Conservation (phyloP, 1,140 invertebrate genomes). For the Drosophila nikananu region DNA sequence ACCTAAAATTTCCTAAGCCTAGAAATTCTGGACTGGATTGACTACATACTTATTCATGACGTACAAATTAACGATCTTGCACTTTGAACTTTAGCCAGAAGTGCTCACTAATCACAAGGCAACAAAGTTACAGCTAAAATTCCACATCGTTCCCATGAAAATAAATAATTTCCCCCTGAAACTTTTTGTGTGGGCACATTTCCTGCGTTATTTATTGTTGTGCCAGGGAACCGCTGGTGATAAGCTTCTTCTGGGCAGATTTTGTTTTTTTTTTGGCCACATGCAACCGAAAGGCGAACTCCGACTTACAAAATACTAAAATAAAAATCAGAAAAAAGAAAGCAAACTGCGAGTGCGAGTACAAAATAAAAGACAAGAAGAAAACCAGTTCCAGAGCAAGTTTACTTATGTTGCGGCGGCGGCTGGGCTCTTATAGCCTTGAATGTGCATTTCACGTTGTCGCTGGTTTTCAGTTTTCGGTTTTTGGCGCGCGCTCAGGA, state of each 20-base stretch:
- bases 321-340: conserved; percentile 64
- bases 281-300: conserved; percentile 42
- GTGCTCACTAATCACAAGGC: conserved; percentile 22
- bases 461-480: conserved; percentile 52
- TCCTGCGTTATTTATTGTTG: conserved; percentile 63
- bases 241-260: conserved; percentile 35
- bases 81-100: conserved; percentile 39
- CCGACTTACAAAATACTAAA: conserved; percentile 30
- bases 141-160: conserved; percentile 43
- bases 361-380: conserved; percentile 42
- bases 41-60: not conserved
- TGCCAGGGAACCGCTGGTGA: conserved; percentile 12
- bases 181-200: conserved; percentile 56
- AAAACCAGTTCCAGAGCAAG: conserved; percentile 62
- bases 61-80: conserved; percentile 31
- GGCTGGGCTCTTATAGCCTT: conserved; percentile 59
- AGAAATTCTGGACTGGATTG: not conserved
- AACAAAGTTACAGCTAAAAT: conserved; percentile 34
- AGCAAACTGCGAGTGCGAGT: conserved; percentile 67
- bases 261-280: conserved; percentile 64
- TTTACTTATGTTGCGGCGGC: conserved; percentile 47
- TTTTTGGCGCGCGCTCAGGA: conserved; percentile 74
- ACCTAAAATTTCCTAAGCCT: not conserved
- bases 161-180: conserved; percentile 38
- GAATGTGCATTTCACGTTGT: conserved; percentile 77